Base-by-base conservation (phyloP, 2,797 vertebrate species). In the Trematomus bernacchii region DNA sequence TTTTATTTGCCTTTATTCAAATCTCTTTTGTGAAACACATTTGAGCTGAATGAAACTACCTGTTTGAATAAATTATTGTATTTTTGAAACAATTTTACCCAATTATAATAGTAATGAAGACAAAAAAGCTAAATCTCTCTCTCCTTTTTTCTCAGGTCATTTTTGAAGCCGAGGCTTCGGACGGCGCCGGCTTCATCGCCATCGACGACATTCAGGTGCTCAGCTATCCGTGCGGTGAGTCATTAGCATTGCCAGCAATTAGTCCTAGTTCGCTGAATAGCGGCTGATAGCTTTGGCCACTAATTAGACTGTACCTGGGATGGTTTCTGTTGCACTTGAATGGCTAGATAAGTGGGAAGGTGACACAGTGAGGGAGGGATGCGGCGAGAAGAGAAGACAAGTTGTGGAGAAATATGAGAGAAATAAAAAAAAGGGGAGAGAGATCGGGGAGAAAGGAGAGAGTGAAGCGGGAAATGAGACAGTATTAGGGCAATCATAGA, bases 141-240 rank as follows among this genome's bases (percentile, higher is more conserved):
- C 59, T 54, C n/a, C 66, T 40, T 77, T 37, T 71, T 65, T 66
- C 77, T 33, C 94, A 99, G 98, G 98, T 99, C 92, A 98, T 99
- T 94, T 99, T 99, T 91, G 98, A 99, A 94, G 98, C 98, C 4
- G 97, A 98, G 89, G 96, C 98, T 83, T 97, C 97, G 74, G 96
- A 95, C 90, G 96, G 96, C 80, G 98, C 92, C 55, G 98, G 98
- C 87, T 99, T 98, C 93, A 97, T 99, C 82, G 98, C 97, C 93
- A 97, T 99, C 77, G 98, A 99, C 93, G 97, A 99, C 92, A 97
- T 99, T 91, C 98, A 99, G 94, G 98, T 99, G 84, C 91, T 99
- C 91, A 99, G 98, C 92, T 99, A 99, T 88, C 98, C 98, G 68
- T 99, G 98, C 81, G 98, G 98, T 99, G 95, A 97, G 98, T 96